Evolutionary conservation across 2,113 vertebrate genomes (phyloP).

Genomic region (Sinocyclocheilus anophthalmus): DNA sequence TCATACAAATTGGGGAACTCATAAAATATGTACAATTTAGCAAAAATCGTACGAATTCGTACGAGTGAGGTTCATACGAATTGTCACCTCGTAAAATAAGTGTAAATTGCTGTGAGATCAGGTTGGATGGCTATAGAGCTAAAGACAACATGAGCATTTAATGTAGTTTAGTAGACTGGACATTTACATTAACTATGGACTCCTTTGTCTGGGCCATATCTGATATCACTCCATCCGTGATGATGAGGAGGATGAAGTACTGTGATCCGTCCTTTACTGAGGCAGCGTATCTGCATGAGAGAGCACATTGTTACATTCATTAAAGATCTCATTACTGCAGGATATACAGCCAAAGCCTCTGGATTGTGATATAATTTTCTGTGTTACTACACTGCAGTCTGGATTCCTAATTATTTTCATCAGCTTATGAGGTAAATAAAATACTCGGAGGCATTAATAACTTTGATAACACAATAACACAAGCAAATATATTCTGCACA

Average conservation of each 20-base stretch:
- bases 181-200: conserved; percentile 85
- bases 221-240: conserved; percentile 90
- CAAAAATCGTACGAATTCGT: too few relatives aligned
- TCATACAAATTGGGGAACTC: too few relatives aligned
- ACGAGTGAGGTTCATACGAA: too few relatives aligned
- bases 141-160: background rate
- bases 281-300: conserved; percentile 78
- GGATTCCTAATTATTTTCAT: background rate
- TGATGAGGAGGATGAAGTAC: conserved; percentile 87
- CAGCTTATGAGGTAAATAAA: conserved; percentile 7
- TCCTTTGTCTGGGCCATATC: conserved; percentile 92
- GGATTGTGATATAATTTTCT: background rate
- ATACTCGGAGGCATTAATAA: background rate
- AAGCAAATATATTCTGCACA: background rate
- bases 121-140: background rate
- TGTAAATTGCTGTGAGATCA: too few relatives aligned
- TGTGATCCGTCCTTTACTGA: conserved; percentile 88
- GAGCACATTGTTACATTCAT: background rate
- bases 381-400: background rate
- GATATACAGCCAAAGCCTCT: background rate
- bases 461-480: background rate
- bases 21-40: too few relatives aligned
- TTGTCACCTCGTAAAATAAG: too few relatives aligned
- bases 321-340: conserved; percentile 21
- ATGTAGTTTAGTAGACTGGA: background rate